phyloP scores from a whole-genome alignment of 2,888 invertebrate species.

The Cerceris rybyensis region DNA sequence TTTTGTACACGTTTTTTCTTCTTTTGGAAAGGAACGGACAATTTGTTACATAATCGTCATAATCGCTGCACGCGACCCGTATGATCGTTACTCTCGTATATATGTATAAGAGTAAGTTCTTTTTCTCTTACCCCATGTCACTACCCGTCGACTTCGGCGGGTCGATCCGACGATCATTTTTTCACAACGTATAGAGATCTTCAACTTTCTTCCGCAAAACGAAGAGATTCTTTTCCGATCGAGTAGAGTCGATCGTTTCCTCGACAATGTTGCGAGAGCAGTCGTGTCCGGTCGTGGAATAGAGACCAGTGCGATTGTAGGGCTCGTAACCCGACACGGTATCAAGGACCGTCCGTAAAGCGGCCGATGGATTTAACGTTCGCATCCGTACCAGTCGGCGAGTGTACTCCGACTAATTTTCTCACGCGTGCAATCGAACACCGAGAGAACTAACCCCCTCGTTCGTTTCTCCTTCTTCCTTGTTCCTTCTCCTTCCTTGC shows the following conservation, averaged over 20 bases:
- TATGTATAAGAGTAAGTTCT: too few species aligned
- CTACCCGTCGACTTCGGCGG: neutral
- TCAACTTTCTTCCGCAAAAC: too few species aligned
- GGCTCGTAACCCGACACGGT: conserved; percentile 56
- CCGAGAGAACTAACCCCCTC: neutral
- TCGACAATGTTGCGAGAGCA: neutral
- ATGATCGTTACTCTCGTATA: too few species aligned
- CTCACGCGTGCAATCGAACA: conserved; percentile 71
- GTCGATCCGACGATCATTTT: too few species aligned
- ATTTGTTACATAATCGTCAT: conserved; percentile 5
- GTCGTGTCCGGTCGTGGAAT: neutral
- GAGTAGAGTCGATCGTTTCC: neutral
- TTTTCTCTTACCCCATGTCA: neutral
- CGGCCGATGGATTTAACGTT: conserved; percentile 80
- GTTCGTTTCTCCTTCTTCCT: neutral
- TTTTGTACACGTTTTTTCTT: neutral
- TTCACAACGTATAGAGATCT: too few species aligned
- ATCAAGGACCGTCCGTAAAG: conserved; percentile 68
- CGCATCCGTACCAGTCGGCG: conserved; percentile 80
- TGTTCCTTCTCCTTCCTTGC: neutral
- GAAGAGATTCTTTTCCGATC: too few species aligned
- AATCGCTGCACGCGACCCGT: neutral
- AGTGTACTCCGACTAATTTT: conserved; percentile 74
- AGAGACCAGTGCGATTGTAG: neutral
- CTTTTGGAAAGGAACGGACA: neutral